phyloP scores from a whole-genome alignment of 2,113 vertebrate genomes.

The Anarhynchus alexandrinus region DNA sequence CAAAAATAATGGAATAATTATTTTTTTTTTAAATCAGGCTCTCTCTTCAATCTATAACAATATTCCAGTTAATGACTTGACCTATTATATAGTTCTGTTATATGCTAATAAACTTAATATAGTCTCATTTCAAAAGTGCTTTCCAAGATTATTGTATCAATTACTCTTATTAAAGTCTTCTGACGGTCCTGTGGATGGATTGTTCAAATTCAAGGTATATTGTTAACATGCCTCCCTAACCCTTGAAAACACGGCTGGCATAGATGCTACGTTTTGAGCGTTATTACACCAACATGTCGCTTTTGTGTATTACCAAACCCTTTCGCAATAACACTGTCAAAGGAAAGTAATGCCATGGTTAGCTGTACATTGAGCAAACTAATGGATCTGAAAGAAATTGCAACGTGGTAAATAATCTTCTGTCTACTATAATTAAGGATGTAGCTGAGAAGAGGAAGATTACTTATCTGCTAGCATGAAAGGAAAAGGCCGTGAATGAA shows the following conservation, averaged over 20 bases:
- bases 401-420: constrained; percentile 53
- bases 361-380: constrained; percentile 28
- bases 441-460: constrained; percentile 31
- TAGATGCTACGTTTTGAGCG: fast-evolving
- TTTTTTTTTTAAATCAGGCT: not conserved
- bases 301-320: not conserved
- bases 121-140: constrained; percentile 11
- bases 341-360: not conserved
- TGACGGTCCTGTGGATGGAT: not conserved
- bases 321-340: not conserved
- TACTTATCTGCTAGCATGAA: not conserved
- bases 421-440: constrained; percentile 45
- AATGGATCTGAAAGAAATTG: constrained; percentile 51
- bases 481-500: not conserved
- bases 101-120: constrained; percentile 44
- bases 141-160: constrained; percentile 19
- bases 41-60: not conserved
- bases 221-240: not conserved
- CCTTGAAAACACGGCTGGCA: not conserved
- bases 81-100: constrained; percentile 19
- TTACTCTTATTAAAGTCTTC: constrained; percentile 11
- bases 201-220: not conserved
- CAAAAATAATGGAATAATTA: constrained; percentile 21
- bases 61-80: constrained; percentile 39
- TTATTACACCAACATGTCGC: not conserved